Conservation (phyloP, 2,113 vertebrate genomes). For the Corvus moneduloides region DNA sequence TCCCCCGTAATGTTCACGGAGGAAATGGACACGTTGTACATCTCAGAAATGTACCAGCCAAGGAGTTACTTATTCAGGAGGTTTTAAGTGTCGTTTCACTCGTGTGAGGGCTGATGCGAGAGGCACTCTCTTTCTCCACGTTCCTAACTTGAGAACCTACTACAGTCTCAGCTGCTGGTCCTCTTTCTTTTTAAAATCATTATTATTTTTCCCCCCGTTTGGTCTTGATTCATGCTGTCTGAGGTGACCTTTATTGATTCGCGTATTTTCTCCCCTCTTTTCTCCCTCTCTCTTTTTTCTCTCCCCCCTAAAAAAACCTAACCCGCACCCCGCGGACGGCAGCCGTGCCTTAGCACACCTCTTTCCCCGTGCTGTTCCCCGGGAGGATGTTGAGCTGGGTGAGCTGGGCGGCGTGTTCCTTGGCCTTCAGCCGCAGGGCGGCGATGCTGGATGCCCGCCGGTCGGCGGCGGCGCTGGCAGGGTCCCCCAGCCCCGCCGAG, state of each 20-base stretch:
- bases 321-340: background rate
- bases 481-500: background rate
- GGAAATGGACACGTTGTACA: background rate
- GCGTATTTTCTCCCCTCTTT: background rate
- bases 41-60: conserved; percentile 39
- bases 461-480: conserved; percentile 2
- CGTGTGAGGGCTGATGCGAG: conserved; percentile 9
- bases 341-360: conserved; percentile 90
- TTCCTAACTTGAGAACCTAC: background rate
- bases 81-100: background rate
- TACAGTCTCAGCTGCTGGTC: conserved; percentile 58
- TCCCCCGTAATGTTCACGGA: background rate
- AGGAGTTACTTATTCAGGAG: conserved; percentile 47
- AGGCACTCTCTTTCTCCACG: background rate
- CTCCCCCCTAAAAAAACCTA: background rate
- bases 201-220: conserved; percentile 71
- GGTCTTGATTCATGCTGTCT: conserved; percentile 82
- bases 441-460: conserved; percentile 23
- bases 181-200: background rate
- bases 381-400: conserved; percentile 98
- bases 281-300: background rate
- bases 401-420: conserved; percentile 82
- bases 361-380: conserved; percentile 89
- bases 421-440: conserved; percentile 25
- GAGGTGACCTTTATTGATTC: conserved; percentile 53